These are phyloP conservation scores for Oxyscelio sp. DNA, from an alignment of 2,888 invertebrate species.

Conservation along the genomic window DNA sequence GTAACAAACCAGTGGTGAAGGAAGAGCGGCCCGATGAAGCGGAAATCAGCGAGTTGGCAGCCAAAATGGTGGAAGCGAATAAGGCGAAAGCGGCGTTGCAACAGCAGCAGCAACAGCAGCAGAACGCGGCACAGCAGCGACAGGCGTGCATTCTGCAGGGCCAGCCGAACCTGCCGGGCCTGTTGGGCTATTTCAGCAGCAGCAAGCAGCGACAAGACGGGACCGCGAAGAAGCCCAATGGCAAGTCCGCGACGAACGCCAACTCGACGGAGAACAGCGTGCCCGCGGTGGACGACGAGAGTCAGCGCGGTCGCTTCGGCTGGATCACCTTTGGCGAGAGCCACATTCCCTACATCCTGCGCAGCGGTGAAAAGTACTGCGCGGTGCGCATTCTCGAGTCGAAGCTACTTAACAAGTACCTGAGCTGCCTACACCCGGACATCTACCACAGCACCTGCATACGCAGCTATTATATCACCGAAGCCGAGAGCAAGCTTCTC, in stretches of 20 bases:
- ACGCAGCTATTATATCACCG: conserved; percentile 97
- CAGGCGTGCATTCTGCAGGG: conserved; percentile 71
- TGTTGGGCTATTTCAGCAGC: conserved; percentile 86
- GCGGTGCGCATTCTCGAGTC: conserved; percentile 98
- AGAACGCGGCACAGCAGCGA: conserved; percentile 75
- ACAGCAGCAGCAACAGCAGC: conserved; percentile 78
- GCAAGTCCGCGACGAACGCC: conserved; percentile 8
- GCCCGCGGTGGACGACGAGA: conserved; percentile 91
- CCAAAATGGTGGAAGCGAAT: conserved; percentile 95
- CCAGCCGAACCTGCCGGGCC: conserved; percentile 84
- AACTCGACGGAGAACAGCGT: conserved; percentile 69
- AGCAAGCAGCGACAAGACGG: conserved; percentile 71
- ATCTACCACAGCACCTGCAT: conserved; percentile 97
- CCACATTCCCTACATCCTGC: conserved; percentile 96
- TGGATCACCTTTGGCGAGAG: conserved; percentile 96
- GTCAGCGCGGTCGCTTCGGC: conserved; percentile 95
- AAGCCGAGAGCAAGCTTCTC: conserved; percentile 95
- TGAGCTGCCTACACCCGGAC: conserved; percentile 96
- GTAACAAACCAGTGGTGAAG: conserved; percentile 90
- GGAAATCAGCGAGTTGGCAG: conserved; percentile 95
- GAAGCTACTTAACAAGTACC: conserved; percentile 96
- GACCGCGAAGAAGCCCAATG: conserved; percentile 71
- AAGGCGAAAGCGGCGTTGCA: conserved; percentile 91
- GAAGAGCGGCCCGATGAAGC: conserved; percentile 95
- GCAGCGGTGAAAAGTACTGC: conserved; percentile 95